phyloP scores from a whole-genome alignment of 2,888 invertebrate genomes.

The Rhyacophila evoluta region DNA sequence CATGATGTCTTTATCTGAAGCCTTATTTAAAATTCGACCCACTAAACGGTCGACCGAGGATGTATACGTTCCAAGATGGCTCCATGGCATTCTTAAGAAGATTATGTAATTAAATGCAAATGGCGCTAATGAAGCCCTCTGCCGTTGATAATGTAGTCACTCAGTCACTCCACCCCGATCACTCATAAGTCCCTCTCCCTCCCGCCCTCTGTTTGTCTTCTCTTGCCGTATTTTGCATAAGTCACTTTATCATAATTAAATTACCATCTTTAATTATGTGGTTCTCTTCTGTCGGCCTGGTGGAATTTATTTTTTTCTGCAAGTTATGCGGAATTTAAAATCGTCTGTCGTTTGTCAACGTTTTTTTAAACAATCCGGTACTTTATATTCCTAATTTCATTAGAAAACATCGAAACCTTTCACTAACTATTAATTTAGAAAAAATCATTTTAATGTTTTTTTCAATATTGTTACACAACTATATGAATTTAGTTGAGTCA shows the following conservation, averaged over 20 bases:
- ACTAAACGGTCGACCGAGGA: neutral
- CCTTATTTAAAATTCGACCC: neutral
- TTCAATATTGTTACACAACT: too few species aligned
- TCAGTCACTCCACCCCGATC: slow-evolving; percentile 40
- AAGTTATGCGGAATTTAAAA: neutral
- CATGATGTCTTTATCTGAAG: too few species aligned
- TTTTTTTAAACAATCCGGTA: too few species aligned
- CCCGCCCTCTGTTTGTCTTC: slow-evolving; percentile 51
- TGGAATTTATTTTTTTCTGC: neutral
- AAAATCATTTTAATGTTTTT: too few species aligned
- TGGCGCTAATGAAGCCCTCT: slow-evolving; percentile 52
- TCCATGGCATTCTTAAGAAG: slow-evolving; percentile 51
- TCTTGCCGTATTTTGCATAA: slow-evolving; percentile 50
- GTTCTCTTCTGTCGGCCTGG: neutral
- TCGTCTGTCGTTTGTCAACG: neutral
- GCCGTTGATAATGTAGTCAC: slow-evolving; percentile 18
- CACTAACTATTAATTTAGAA: too few species aligned
- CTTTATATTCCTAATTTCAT: too few species aligned
- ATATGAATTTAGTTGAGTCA: too few species aligned
- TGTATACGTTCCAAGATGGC: slow-evolving; percentile 28
- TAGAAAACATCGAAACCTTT: too few species aligned
- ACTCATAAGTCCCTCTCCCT: neutral
- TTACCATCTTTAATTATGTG: slow-evolving; percentile 43
- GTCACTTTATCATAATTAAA: slow-evolving; percentile 49
- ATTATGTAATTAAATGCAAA: slow-evolving; percentile 55